Evolutionary conservation across 1,140 invertebrate genomes (phyloP), one percentile per base, ranked within the genome.

Genomic region (Diachasmimorpha longicaudata): DNA sequence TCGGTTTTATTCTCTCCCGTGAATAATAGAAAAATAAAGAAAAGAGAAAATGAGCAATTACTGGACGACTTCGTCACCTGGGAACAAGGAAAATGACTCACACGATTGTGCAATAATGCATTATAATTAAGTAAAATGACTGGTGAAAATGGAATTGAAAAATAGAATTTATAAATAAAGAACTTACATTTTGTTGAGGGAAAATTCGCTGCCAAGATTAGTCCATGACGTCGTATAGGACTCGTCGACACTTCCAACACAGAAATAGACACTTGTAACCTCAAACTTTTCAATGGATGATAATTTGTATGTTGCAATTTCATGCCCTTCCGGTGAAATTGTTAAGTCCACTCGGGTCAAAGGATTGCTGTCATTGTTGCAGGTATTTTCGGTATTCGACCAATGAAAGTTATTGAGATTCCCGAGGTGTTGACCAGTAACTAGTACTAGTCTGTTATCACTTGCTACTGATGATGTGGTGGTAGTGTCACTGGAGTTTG

Each of bases 181-280:
- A n/a, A 69, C 70, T 48, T 19, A 72, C 70, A 52, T 37, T 37
- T 55, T 72, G 31, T 55, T 72, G 31, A 55, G 46, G 9, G 36
- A 23, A 16, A 36, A 36, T 72, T 72, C 6, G 48, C 21, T 25
- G 21, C 46, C 70, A 76, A 85, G 82, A 79, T 81, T 85, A 44
- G 46, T 82, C 85, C 84, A 86, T 78, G 72, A 76, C 58, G 58
- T 68, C 58, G 58, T 68, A 77, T 13, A 21, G 74, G 39, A 72
- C 5, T 76, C 75, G 68, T 31, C 72, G 66, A 52, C 68, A 70
- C 72, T 75, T 79, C 76, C 80, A 75, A 80, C 77, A 80, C 86
- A 87, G 73, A 87, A 86, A 83, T 87, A 86, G 77, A 87, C 70
- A n/a, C 52, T 76, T 19, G 81, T 82, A 83, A 83, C 80, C 80